phyloP scores from a whole-genome alignment of 2,113 vertebrate genomes.

The Gnathonemus longibarbis region DNA sequence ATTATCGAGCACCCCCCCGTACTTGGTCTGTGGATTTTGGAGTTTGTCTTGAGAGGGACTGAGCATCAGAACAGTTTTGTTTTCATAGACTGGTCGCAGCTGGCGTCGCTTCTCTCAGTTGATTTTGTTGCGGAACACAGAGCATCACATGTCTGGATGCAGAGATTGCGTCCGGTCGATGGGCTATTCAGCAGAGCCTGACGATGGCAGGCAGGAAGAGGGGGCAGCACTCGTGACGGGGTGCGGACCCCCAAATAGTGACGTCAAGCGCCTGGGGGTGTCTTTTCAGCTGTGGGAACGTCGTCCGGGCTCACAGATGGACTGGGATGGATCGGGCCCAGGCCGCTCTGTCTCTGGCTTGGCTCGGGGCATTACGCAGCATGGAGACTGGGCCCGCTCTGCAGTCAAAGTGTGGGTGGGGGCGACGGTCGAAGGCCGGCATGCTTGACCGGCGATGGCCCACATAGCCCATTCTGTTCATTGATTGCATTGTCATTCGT shows the following conservation, averaged over 20 bases:
- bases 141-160: slow-evolving; percentile 2
- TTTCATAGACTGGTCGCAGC: background rate
- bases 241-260: background rate
- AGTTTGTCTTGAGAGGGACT: background rate
- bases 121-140: background rate
- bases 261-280: background rate
- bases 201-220: background rate
- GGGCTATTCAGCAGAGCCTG: slow-evolving; percentile 5
- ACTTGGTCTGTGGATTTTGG: background rate
- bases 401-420: background rate
- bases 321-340: background rate
- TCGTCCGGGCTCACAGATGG: background rate
- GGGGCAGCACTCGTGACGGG: background rate
- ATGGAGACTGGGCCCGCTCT: background rate
- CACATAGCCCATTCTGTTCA: background rate
- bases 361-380: background rate
- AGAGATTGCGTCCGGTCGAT: background rate
- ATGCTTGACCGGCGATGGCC: background rate
- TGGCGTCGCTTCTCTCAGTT: background rate
- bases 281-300: background rate
- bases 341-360: background rate
- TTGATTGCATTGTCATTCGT: background rate
- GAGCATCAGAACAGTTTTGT: background rate
- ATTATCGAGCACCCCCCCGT: background rate
- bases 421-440: background rate